Base-by-base conservation (phyloP, 2,113 vertebrate species). In the Procavia capensis region DNA sequence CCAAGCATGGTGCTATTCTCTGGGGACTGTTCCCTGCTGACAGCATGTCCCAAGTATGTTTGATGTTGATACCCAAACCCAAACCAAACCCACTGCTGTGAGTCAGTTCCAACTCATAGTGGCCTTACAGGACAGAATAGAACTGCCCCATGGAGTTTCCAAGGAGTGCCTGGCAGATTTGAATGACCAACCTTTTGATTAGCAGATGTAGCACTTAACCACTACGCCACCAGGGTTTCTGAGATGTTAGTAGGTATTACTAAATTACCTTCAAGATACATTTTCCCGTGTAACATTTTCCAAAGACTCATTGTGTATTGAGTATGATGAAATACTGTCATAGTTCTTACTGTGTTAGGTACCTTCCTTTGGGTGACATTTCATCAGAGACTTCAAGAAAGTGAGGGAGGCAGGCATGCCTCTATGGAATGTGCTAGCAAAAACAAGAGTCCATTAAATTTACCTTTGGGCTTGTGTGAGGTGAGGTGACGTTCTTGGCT, bases 261-360 rank as follows among this genome's bases (percentile, higher is more conserved):
- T 64, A 84, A 92, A 36, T 78, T 85, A 87, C 16, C 19, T 63
- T 75, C 29, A 85, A 88, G 10, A 68, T 66, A 80, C 43, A 63
- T 19, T 81, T 94, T 57, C 72, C 39, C n/a, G 24, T 80, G 61
- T 47, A 63, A 79, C 43, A 54, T 83, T 94, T 94, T 59, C 72
- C 66, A 70, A 64, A 82, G 36, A 66, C 27, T 54, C 16, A 9
- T 34, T 85, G 34, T 72, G 4, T 20, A 39, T 39, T 9, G 3
- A 57, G 64, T 34, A 8, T 61, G 66, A 59, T 34, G 20, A 76
- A 90, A 66, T 1, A 0, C 0, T 63, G 22, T 39, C 39, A 80
- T 6, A 13, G 36, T 81, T 76, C 27, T 93, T 24, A 36, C 31
- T 70, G 27, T 9, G 9, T 47, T 54, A 64, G 27, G 4, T 76